Conservation (phyloP, 2,113 vertebrate genomes). For the Nyctibius bracteatus region DNA sequence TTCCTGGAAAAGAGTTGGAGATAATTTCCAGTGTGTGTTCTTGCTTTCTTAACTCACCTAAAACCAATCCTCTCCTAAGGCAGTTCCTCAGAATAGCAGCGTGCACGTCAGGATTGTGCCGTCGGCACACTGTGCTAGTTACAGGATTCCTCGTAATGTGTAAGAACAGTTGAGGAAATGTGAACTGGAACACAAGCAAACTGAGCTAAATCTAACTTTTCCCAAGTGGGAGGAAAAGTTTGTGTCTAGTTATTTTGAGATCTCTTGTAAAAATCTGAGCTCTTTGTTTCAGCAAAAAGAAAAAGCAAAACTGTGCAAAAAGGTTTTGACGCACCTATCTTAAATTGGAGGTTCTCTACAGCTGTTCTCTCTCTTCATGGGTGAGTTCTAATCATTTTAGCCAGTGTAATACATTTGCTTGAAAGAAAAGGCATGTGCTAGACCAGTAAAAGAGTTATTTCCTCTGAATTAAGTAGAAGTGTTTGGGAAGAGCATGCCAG, state of each 20-base stretch:
- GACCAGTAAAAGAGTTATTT: background rate
- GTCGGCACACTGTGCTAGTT: background rate
- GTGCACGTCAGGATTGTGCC: background rate
- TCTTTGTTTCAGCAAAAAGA: background rate
- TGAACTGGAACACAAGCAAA: constrained; percentile 3
- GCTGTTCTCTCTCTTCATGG: background rate
- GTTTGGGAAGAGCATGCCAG: background rate
- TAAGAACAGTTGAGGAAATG: background rate
- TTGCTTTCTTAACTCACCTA: background rate
- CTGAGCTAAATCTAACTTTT: background rate
- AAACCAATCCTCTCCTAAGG: background rate
- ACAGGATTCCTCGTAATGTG: accelerated
- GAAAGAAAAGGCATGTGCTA: background rate
- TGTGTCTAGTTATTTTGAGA: background rate
- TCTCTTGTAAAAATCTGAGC: background rate
- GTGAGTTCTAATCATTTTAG: background rate
- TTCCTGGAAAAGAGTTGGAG: background rate
- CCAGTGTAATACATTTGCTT: background rate
- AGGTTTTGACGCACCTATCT: background rate
- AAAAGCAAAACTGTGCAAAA: background rate
- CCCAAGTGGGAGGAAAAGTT: background rate
- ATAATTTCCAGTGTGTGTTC: background rate
- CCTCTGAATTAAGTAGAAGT: background rate
- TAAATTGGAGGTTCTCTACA: background rate
- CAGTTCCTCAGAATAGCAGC: background rate